A percentile compares a stretch with the other conserved stretches of the same genome.
Evolutionary conservation across 2,113 vertebrate genomes (phyloP).

Genomic region (Epinephelus cyanopodus): DNA sequence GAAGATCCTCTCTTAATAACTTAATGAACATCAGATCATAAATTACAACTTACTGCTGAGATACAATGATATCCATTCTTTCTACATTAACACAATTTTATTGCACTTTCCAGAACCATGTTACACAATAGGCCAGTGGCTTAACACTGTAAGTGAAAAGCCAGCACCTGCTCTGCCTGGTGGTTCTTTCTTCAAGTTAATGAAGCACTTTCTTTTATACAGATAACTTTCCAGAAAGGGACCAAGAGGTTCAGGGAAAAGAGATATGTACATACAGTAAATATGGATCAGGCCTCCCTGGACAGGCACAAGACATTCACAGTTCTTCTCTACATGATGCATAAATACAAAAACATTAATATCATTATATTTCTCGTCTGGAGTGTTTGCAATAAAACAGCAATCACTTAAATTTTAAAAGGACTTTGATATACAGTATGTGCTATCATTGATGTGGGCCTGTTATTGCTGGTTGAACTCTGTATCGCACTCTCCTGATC

Average conservation of each 20-base stretch:
- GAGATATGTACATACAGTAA: conserved; percentile 60
- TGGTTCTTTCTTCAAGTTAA: conserved; percentile 41
- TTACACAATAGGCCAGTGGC: conserved; percentile 10
- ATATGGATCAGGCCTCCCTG: conserved; percentile 67
- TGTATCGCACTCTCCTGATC: conserved; percentile 34
- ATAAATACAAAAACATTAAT: conserved; percentile 57
- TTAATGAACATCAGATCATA: conserved; percentile 37
- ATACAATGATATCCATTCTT: conserved; percentile 41
- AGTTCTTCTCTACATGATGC: conserved; percentile 73
- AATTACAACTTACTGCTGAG: conserved; percentile 35
- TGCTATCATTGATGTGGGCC: conserved; percentile 38
- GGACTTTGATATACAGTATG: conserved; percentile 42
- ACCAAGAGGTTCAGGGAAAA: conserved; percentile 31
- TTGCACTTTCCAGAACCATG: conserved; percentile 74
- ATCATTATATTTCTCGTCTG: conserved; percentile 30
- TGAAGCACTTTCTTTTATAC: conserved; percentile 52
- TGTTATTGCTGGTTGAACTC: conserved; percentile 73
- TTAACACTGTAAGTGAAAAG: background rate
- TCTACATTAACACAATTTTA: conserved; percentile 51
- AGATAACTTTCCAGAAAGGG: conserved; percentile 43
- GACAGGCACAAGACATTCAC: conserved; percentile 79
- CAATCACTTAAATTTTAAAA: conserved; percentile 53
- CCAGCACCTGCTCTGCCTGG: conserved; percentile 28
- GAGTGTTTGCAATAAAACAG: conserved; percentile 65
- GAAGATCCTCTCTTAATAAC: conserved; percentile 35